Conservation (phyloP, 2,797 vertebrate genomes). For the Mus minutoides region DNA sequence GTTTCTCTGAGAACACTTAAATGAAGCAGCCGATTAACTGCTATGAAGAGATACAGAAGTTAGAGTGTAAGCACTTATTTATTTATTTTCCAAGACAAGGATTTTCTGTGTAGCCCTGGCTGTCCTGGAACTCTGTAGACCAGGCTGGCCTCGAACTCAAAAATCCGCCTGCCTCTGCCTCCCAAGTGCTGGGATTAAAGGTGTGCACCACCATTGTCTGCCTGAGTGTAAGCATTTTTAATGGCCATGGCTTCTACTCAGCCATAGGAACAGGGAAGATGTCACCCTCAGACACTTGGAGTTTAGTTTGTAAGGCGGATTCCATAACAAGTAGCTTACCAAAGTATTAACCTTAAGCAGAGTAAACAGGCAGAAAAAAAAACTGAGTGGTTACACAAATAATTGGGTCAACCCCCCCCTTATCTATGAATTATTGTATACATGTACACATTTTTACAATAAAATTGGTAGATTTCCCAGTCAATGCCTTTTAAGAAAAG, state of each 20-base stretch:
- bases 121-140: no score
- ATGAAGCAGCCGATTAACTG: neutral
- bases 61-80: neutral
- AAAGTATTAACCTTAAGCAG: neutral
- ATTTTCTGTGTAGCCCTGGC: no score
- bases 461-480: neutral
- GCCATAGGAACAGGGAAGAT: neutral
- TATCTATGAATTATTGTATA: neutral
- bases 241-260: neutral
- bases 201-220: no score
- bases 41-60: conserved; percentile 15
- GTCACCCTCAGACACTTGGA: neutral
- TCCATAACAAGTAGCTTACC: neutral
- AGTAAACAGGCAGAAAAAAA: neutral
- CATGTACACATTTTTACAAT: neutral
- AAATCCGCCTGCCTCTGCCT: no score
- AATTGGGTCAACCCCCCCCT: neutral
- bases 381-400: neutral
- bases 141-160: no score
- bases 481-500: conserved; percentile 25
- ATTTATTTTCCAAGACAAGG: no score
- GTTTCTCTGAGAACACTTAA: neutral
- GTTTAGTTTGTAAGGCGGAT: neutral
- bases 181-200: no score
- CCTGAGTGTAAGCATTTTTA: neutral